Conservation (phyloP, 2,113 vertebrate genomes). For the Thunnus thynnus region DNA sequence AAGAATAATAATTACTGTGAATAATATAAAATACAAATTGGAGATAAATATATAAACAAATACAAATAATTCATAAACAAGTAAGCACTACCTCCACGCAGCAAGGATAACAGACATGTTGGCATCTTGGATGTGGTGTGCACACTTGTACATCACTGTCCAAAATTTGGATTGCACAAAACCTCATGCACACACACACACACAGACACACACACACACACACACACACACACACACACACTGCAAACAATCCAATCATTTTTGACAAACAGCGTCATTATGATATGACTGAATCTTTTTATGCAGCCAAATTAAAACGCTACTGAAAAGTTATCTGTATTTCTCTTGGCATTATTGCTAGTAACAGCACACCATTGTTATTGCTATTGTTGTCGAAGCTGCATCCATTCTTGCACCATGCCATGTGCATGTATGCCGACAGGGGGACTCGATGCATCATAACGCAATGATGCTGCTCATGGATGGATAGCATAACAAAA, state of each 20-base stretch:
- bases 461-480: conserved; percentile 50
- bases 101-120: too few relatives aligned
- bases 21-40: too few relatives aligned
- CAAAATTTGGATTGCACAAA: too few relatives aligned
- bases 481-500: conserved; percentile 11
- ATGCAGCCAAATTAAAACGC: too few relatives aligned
- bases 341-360: neutral
- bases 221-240: neutral
- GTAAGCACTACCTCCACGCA: too few relatives aligned
- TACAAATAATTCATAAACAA: too few relatives aligned
- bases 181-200: neutral
- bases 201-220: neutral
- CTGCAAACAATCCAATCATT: neutral
- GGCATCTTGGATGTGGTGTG: too few relatives aligned
- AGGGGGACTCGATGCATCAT: conserved; percentile 51
- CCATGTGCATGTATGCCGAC: conserved; percentile 43
- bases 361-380: conserved; percentile 25
- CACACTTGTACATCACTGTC: too few relatives aligned
- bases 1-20: too few relatives aligned
- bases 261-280: neutral
- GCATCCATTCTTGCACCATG: conserved; percentile 11
- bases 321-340: neutral
- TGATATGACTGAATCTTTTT: too few relatives aligned
- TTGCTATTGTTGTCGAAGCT: conserved; percentile 9
- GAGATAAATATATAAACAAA: too few relatives aligned